phyloP scores from a whole-genome alignment of 2,888 invertebrate genomes.

The Prenolepis imparis region DNA sequence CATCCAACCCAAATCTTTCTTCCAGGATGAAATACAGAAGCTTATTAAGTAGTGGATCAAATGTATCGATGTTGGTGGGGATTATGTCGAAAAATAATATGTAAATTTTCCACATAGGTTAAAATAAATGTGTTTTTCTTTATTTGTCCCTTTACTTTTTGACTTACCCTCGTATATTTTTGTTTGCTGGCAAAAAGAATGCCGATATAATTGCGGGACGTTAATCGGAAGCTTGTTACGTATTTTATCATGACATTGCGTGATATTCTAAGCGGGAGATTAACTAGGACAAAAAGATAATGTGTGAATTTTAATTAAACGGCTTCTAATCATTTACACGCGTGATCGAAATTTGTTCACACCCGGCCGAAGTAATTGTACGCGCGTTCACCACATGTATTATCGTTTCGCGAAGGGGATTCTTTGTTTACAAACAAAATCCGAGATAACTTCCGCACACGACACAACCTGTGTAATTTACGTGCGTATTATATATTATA shows the following conservation, averaged over 20 bases:
- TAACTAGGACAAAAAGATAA: conserved; percentile 24
- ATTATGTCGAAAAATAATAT: no score
- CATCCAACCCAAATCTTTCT: no score
- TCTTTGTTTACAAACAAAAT: conserved; percentile 70
- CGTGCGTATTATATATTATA: not conserved
- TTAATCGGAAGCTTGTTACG: not conserved
- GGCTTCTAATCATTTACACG: not conserved
- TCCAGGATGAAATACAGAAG: no score
- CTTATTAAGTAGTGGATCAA: no score
- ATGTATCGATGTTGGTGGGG: no score
- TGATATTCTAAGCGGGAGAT: not conserved
- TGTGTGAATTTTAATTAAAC: not conserved
- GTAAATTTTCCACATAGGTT: no score
- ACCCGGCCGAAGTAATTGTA: not conserved
- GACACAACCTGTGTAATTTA: conserved; percentile 42
- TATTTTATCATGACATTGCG: not conserved
- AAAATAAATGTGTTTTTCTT: no score
- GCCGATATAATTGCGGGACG: conserved; percentile 14
- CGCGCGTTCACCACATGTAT: not conserved
- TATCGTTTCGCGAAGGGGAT: conserved; percentile 9
- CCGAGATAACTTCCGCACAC: conserved; percentile 56
- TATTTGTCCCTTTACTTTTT: no score
- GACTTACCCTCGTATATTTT: no score
- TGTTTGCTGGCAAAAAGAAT: not conserved
- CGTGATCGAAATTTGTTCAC: not conserved